These are phyloP conservation scores for Dasypolia templi DNA, from an alignment of 2,888 invertebrate species.

Conservation along the genomic window DNA sequence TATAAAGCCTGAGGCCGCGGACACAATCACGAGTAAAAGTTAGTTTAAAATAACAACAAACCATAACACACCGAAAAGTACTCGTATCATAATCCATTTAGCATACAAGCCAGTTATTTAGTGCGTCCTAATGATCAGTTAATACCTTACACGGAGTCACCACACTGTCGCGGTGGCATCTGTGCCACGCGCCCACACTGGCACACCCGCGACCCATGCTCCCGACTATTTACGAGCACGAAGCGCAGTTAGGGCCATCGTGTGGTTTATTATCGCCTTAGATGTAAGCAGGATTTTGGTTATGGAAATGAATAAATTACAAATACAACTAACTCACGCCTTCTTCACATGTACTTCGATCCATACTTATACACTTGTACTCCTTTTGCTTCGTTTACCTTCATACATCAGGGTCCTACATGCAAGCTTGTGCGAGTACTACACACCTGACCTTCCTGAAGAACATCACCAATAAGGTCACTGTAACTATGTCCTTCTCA, in stretches of 20 bases:
- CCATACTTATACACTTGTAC: background rate
- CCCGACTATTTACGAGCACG: slow-evolving; percentile 47
- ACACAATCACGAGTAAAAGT: background rate
- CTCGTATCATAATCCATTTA: slow-evolving; percentile 47
- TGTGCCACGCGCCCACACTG: slow-evolving; percentile 28
- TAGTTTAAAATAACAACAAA: slow-evolving; percentile 22
- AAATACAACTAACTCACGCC: background rate
- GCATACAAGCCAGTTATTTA: slow-evolving; percentile 40
- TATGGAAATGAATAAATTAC: background rate
- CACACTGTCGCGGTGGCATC: slow-evolving; percentile 38
- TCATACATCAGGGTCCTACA: background rate
- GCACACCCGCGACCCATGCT: slow-evolving; percentile 17
- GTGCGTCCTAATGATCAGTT: slow-evolving; percentile 63
- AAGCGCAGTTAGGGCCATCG: slow-evolving; percentile 28
- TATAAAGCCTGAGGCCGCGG: background rate
- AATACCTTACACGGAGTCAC: slow-evolving; percentile 40
- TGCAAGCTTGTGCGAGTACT: background rate
- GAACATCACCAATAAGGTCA: background rate
- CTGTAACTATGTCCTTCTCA: background rate
- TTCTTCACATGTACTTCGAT: background rate
- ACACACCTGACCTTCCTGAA: background rate
- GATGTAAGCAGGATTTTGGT: background rate
- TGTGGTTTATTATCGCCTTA: slow-evolving; percentile 25
- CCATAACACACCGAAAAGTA: slow-evolving; percentile 14
- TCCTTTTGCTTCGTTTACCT: background rate